phyloP scores from a whole-genome alignment of 2,113 vertebrate species.

The Pandion haliaetus region DNA sequence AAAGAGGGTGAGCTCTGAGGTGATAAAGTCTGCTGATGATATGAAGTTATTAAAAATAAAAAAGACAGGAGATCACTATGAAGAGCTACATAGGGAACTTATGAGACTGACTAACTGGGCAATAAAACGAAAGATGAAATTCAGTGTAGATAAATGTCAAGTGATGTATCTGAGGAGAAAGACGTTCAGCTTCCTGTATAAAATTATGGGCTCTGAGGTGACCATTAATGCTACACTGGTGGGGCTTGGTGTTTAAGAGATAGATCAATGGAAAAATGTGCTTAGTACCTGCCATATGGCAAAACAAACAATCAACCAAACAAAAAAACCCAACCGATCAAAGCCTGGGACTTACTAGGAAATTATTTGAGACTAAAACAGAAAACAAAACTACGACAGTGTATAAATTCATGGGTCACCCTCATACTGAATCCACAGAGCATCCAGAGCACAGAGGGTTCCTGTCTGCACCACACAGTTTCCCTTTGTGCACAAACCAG shows the following conservation, averaged over 20 bases:
- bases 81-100: background rate
- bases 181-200: background rate
- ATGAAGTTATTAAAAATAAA: background rate
- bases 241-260: background rate
- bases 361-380: background rate
- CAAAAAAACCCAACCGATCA: background rate
- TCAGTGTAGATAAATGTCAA: background rate
- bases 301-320: background rate
- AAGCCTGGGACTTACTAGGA: background rate
- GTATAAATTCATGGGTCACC: background rate
- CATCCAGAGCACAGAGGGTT: background rate
- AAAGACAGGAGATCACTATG: background rate
- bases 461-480: background rate
- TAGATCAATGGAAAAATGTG: background rate
- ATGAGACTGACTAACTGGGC: background rate
- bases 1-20: background rate
- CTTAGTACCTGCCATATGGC: background rate
- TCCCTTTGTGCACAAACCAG: background rate
- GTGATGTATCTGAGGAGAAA: background rate
- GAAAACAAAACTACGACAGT: background rate
- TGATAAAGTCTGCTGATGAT: background rate
- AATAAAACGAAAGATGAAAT: conserved; percentile 15
- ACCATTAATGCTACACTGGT: background rate
- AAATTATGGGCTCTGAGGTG: background rate
- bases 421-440: background rate